Evolutionary conservation across 2,797 vertebrate genomes (phyloP), one percentile per base, ranked within the genome.

Genomic region (Cephalopachus bancanus): DNA sequence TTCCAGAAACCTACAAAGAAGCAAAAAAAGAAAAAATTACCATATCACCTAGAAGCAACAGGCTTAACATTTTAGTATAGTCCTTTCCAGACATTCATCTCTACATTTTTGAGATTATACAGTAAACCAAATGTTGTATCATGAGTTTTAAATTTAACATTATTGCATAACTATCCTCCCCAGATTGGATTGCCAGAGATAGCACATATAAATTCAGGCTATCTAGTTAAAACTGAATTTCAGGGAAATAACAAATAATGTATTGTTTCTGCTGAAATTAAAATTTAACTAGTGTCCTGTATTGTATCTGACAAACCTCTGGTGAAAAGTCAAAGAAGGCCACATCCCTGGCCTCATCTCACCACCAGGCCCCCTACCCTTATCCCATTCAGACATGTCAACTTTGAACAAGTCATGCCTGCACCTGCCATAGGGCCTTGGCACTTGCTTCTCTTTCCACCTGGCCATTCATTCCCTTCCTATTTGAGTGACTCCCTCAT

Each of bases 261-360:
- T 22, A 10, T 1, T 67, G 12, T 94, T n/a, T 88, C 60, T 81
- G 26, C 83, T 89, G 55, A 83, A 97, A 57, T 89, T 84, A 37
- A 59, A 12, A 53, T 64, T 17, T 95, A 83, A 81, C 74, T 67
- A 5, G 5, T 64, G 5, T 76, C 2, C 30, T 44, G 5, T 59
- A 65, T 69, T 65, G 85, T 83, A 33, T 30, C 59, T 69, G 51
- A 55, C 3, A 87, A 89, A 44, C 4, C 10, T 69, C 67, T 80
- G 65, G 26, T 33, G 76, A 44, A 89, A 92, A 75, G 37, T 75
- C 59, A 62, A 15, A 20, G 22, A 37, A 79, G 22, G 7, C 17
- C 53, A 17, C 26, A 71, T 59, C 60, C 62, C 71, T 57, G 74
- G 28, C 71, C 17, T 78, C 55, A 30, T n/a, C 53, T 33, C 55